Percentiles rank a stretch among this genome's conserved stretches.
These are phyloP conservation scores for Anthophora plumipes DNA, from an alignment of 2,888 invertebrate species.

Conservation along the genomic window DNA sequence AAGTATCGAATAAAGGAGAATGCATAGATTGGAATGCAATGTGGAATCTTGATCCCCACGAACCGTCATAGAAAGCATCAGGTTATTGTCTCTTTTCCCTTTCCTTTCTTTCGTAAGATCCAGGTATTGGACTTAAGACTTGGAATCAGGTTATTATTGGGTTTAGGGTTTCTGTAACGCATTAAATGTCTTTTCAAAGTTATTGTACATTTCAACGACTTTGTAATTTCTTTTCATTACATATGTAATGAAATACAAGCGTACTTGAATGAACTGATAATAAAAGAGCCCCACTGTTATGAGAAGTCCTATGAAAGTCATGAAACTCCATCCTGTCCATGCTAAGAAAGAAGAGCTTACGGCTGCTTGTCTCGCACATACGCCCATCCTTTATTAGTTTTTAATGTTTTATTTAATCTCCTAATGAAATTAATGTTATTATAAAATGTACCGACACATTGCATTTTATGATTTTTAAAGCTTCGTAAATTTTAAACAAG, in stretches of 20 bases:
- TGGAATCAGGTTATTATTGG: not conserved
- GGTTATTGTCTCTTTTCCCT: not conserved
- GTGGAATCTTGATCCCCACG: not conserved
- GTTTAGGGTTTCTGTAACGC: conserved; percentile 23
- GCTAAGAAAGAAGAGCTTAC: conserved; percentile 51
- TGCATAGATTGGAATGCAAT: not conserved
- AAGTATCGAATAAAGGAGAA: not conserved
- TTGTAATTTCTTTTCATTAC: not conserved
- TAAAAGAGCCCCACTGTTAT: conserved; percentile 59
- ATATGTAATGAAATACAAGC: not conserved
- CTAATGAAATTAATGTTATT: not conserved
- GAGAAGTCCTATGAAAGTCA: conserved; percentile 68
- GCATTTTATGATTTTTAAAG: not conserved
- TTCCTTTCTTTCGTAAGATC: not conserved
- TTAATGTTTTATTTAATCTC: conserved; percentile 5
- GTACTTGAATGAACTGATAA: conserved; percentile 55
- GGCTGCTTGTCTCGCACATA: conserved; percentile 47
- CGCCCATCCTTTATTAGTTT: conserved; percentile 52
- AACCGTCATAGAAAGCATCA: not conserved
- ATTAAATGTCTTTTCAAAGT: not conserved
- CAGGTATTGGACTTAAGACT: not conserved
- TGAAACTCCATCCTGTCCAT: conserved; percentile 74
- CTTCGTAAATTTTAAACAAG: not conserved
- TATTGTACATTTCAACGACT: not conserved
- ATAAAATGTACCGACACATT: not conserved